These are phyloP conservation scores for Laothoe populi DNA, from an alignment of 2,888 invertebrate genomes.

Conservation along the genomic window DNA sequence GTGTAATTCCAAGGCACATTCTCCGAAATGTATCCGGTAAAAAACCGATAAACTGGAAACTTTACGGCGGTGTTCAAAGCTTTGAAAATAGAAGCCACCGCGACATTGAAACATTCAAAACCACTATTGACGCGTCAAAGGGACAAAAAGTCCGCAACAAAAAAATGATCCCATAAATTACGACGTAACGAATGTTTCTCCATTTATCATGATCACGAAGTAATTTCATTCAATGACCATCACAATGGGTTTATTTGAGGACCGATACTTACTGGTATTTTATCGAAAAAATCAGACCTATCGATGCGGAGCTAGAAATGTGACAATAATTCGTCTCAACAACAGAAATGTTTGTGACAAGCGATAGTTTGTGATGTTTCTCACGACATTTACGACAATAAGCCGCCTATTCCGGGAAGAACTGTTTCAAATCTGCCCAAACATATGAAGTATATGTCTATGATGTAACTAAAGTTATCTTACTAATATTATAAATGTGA, in stretches of 20 bases:
- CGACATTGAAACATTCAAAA: background rate
- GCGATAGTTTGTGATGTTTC: background rate
- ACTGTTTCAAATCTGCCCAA: no score
- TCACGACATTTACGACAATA: background rate
- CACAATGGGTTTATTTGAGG: background rate
- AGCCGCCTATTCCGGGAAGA: no score
- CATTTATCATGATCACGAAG: background rate
- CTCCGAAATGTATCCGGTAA: no score
- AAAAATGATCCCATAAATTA: slow-evolving; percentile 3
- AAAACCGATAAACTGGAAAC: no score
- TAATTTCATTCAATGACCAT: slow-evolving; percentile 2
- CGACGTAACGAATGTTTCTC: slow-evolving; percentile 1
- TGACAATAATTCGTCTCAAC: background rate
- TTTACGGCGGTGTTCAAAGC: no score
- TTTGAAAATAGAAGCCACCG: no score
- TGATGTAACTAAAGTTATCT: no score
- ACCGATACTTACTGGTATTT: background rate
- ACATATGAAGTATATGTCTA: no score
- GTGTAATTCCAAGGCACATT: no score
- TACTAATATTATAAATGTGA: no score
- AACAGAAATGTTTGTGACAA: slow-evolving; percentile 2
- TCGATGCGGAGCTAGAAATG: background rate
- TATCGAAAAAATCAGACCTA: background rate
- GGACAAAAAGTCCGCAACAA: background rate
- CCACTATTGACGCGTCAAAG: slow-evolving; percentile 3